Conservation (phyloP, 2,113 vertebrate species). For the Cromileptes altivelis region DNA sequence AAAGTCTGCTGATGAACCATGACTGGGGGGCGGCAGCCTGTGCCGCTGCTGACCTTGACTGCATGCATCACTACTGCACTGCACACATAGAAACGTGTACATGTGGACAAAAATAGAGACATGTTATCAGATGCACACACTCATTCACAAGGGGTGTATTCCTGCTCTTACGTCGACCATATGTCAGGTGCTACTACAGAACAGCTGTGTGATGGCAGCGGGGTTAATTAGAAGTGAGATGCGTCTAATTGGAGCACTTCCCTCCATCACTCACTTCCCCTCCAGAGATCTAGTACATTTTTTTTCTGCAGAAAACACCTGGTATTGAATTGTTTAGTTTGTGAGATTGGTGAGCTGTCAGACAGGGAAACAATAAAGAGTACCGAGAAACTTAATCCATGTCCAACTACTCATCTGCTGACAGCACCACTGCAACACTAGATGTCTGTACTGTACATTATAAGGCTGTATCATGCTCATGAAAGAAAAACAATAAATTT, state of each 20-base stretch:
- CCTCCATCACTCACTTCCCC: slow-evolving; percentile 1
- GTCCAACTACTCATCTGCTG: not conserved
- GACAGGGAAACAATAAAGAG: not conserved
- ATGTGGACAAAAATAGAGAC: slow-evolving; percentile 10
- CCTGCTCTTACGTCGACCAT: slow-evolving; percentile 12
- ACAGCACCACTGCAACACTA: not conserved
- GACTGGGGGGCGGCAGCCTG: slow-evolving; percentile 19
- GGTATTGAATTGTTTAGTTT: not conserved
- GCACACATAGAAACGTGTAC: not conserved
- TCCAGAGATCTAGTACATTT: not conserved
- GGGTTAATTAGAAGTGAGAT: slow-evolving; percentile 62
- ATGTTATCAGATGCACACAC: not conserved
- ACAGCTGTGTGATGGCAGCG: slow-evolving; percentile 40
- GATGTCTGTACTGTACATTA: not conserved
- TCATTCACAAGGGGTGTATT: not conserved
- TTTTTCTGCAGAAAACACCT: not conserved
- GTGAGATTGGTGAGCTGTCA: not conserved
- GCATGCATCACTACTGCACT: slow-evolving; percentile 18
- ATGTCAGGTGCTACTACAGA: slow-evolving; percentile 56
- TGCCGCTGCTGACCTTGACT: slow-evolving; percentile 58
- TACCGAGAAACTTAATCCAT: not conserved
- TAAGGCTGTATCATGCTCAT: no score
- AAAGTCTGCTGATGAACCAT: slow-evolving; percentile 59
- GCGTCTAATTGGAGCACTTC: slow-evolving; percentile 59
- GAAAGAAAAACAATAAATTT: no score